Evolutionary conservation across 2,113 vertebrate species (phyloP).

Genomic region (Ceyx cyanopectus): DNA sequence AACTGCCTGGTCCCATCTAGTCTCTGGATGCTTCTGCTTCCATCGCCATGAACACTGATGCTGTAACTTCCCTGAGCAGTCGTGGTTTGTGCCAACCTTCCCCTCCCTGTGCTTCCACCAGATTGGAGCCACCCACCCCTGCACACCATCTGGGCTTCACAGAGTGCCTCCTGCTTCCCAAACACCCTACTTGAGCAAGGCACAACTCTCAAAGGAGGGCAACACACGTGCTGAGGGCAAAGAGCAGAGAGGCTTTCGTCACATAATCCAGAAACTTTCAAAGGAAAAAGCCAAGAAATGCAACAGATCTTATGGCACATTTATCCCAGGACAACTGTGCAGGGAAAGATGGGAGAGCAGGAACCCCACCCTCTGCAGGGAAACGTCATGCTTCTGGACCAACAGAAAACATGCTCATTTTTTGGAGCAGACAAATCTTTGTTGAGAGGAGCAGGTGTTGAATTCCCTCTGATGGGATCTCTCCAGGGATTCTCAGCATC

Average conservation of each 20-base stretch:
- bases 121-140: neutral
- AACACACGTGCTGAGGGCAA: accelerated
- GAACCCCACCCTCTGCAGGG: neutral
- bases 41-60: accelerated
- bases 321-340: neutral
- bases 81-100: neutral
- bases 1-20: neutral
- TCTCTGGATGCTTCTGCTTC: neutral
- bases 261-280: neutral
- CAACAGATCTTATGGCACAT: neutral
- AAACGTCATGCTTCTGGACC: neutral
- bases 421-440: neutral
- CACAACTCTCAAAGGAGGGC: neutral
- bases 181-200: accelerated
- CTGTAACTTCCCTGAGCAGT: neutral
- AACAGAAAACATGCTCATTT: neutral
- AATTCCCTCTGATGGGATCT: conserved; percentile 1
- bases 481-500: conserved; percentile 8
- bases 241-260: neutral
- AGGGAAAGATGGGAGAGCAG: neutral
- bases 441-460: neutral
- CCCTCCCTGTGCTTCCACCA: accelerated
- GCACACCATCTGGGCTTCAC: neutral
- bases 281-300: neutral
- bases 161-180: neutral